These are phyloP conservation scores for Alosa sapidissima DNA, from an alignment of 2,797 vertebrate genomes.

Conservation along the genomic window DNA sequence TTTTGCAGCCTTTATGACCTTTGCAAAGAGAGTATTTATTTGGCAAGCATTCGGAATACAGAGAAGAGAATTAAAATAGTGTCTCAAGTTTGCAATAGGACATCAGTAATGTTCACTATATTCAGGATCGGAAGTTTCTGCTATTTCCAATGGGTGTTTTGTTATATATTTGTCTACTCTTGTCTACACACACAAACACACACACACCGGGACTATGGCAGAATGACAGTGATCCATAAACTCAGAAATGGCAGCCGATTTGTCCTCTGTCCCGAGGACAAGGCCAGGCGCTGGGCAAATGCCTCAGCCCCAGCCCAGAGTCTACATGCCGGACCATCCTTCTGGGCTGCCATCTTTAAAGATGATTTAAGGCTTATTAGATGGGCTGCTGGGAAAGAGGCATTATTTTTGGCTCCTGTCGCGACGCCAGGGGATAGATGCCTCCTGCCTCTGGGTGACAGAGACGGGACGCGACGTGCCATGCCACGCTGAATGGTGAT, in stretches of 20 bases:
- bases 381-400: constrained; percentile 55
- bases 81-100: neutral
- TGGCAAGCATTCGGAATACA: neutral
- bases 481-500: neutral
- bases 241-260: neutral
- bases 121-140: neutral
- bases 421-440: neutral
- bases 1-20: neutral
- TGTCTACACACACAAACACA: neutral
- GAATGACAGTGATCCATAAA: neutral
- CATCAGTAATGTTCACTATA: neutral
- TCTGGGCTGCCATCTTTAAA: constrained; percentile 44
- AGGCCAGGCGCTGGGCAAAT: too few species aligned
- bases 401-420: constrained; percentile 40
- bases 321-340: constrained; percentile 34
- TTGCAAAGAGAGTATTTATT: neutral
- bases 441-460: neutral
- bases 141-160: neutral
- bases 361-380: constrained; percentile 70
- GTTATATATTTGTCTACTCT: neutral
- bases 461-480: neutral
- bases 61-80: neutral
- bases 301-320: neutral
- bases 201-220: neutral
- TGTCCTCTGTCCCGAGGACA: neutral